These are phyloP conservation scores for Malurus cyaneus DNA, from an alignment of 2,113 vertebrate species.

Conservation along the genomic window DNA sequence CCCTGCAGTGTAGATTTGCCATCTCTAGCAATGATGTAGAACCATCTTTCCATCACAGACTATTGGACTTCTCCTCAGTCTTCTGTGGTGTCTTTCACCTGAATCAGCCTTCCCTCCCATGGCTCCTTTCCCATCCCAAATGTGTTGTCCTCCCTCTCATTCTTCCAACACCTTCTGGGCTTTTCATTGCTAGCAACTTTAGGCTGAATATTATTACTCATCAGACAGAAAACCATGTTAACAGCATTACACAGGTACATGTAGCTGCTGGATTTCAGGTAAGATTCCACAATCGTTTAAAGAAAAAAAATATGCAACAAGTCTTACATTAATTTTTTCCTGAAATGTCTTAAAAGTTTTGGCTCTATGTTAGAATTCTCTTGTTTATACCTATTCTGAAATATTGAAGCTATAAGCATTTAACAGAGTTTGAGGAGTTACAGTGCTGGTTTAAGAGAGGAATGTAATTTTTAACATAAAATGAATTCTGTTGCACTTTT, in stretches of 20 bases:
- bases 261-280: not conserved
- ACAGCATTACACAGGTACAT: not conserved
- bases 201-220: not conserved
- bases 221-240: not conserved
- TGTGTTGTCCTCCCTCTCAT: not conserved
- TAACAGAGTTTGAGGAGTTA: not conserved
- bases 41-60: not conserved
- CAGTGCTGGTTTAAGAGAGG: not conserved
- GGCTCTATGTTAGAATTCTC: not conserved
- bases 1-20: not conserved
- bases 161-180: not conserved
- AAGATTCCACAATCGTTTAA: not conserved
- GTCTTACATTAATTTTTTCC: not conserved
- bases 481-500: not conserved
- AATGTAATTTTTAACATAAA: not conserved
- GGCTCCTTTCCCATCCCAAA: not conserved
- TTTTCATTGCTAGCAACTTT: not conserved
- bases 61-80: not conserved
- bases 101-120: not conserved
- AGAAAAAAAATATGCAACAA: not conserved
- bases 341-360: not conserved
- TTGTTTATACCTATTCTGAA: not conserved
- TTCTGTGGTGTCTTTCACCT: not conserved
- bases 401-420: not conserved
- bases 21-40: not conserved